Conservation (phyloP, 2,113 vertebrate species). For the Heterotilapia buettikoferi region DNA sequence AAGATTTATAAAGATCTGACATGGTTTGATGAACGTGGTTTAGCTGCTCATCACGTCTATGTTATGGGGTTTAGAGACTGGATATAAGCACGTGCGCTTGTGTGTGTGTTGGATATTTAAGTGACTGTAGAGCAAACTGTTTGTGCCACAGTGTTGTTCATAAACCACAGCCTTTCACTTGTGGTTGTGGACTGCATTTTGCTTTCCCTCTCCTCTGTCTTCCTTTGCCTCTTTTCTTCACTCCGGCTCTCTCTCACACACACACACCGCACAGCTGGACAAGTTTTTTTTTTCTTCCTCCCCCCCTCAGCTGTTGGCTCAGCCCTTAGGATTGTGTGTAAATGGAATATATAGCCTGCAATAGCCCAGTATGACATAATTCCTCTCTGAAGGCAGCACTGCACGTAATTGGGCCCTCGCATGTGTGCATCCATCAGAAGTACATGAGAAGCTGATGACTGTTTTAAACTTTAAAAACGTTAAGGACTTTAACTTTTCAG, state of each 20-base stretch:
- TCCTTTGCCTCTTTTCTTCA: neutral
- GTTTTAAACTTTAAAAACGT: neutral
- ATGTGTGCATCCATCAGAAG: neutral
- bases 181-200: conserved; percentile 50
- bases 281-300: neutral
- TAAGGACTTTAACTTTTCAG: neutral
- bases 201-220: neutral
- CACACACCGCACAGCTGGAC: conserved; percentile 40
- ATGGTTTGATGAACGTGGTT: conserved; percentile 6
- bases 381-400: neutral
- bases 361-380: conserved; percentile 25
- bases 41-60: neutral
- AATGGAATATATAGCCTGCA: conserved; percentile 17
- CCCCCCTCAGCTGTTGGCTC: conserved; percentile 23
- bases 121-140: conserved; percentile 16
- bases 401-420: neutral
- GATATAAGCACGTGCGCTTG: neutral
- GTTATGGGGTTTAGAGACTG: neutral
- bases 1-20: conserved; percentile 7
- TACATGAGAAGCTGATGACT: neutral
- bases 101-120: conserved; percentile 22
- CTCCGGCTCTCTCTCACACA: neutral
- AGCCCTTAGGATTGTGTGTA: neutral
- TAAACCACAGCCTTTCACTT: conserved; percentile 39
- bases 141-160: conserved; percentile 43